A percentile compares a stretch with the other conserved stretches of the same genome.
Evolutionary conservation across 1,140 invertebrate genomes (phyloP).

Genomic region (Planococcus citri): DNA sequence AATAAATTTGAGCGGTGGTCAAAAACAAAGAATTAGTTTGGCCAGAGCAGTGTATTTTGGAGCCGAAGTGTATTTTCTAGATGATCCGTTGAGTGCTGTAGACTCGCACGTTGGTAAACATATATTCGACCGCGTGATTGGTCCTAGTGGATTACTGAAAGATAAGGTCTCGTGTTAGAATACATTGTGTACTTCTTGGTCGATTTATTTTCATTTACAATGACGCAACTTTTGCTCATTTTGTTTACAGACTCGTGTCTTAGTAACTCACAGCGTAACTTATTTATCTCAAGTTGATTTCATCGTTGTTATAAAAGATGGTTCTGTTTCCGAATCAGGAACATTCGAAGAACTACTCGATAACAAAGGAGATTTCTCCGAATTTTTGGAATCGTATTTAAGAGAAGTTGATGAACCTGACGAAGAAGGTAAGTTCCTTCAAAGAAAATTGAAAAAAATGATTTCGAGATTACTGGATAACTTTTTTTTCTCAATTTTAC

Average conservation of each 20-base stretch:
- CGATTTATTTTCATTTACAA: too few species aligned
- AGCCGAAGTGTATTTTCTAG: conserved; percentile 80
- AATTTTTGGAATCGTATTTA: conserved; percentile 71
- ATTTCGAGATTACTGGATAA: neutral
- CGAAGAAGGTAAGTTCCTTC: conserved; percentile 21
- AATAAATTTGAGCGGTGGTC: conserved; percentile 93
- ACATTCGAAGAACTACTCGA: conserved; percentile 68
- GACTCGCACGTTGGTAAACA: conserved; percentile 92
- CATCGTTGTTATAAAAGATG: conserved; percentile 74
- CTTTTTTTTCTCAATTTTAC: neutral
- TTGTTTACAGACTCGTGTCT: conserved; percentile 47
- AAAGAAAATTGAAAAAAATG: too few species aligned
- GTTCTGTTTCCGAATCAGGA: conserved; percentile 68
- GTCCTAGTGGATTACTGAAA: conserved; percentile 63
- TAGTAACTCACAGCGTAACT: conserved; percentile 82
- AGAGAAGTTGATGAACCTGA: conserved; percentile 46
- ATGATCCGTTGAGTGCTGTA: conserved; percentile 94
- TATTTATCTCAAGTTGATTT: conserved; percentile 77
- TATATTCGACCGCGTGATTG: conserved; percentile 83
- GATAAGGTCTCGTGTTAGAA: conserved; percentile 39
- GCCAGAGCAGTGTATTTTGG: conserved; percentile 81
- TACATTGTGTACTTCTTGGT: neutral
- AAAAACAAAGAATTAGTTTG: conserved; percentile 89
- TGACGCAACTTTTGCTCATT: neutral
- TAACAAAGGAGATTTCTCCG: conserved; percentile 67